A percentile compares a stretch with the other conserved stretches of the same genome.
phyloP scores from a whole-genome alignment of 2,113 vertebrate species.

The Prunella fulvescens region DNA sequence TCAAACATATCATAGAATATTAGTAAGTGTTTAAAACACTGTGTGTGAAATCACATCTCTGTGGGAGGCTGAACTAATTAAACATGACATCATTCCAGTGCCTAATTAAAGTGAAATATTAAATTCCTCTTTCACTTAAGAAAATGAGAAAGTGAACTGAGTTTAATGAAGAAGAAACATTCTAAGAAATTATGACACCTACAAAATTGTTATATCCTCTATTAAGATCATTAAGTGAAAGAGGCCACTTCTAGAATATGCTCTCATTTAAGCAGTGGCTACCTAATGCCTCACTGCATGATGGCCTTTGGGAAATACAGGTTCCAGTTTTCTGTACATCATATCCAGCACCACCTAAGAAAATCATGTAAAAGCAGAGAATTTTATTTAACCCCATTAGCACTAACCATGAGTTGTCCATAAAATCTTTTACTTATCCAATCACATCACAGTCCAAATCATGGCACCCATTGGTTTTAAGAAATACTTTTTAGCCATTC shows the following conservation, averaged over 20 bases:
- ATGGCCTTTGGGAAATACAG: background rate
- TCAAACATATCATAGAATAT: background rate
- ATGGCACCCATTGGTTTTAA: background rate
- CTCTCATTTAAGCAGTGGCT: background rate
- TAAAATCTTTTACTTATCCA: background rate
- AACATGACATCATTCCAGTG: background rate
- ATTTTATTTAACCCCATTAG: background rate
- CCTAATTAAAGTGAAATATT: constrained; percentile 33
- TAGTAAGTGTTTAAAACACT: background rate
- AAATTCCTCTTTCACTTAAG: background rate
- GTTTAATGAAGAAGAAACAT: background rate
- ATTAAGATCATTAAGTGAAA: background rate
- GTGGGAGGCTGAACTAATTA: background rate
- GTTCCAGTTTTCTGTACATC: background rate
- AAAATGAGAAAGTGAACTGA: background rate
- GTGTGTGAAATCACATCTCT: background rate
- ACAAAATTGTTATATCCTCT: background rate
- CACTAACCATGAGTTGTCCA: background rate
- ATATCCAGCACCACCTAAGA: background rate
- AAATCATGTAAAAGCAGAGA: background rate
- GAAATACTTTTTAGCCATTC: background rate
- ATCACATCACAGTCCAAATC: background rate
- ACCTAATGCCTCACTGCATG: background rate
- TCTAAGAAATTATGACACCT: background rate
- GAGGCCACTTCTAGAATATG: background rate